Evolutionary conservation across 1,140 invertebrate genomes (phyloP).

Genomic region (Cydia fagiglandana): DNA sequence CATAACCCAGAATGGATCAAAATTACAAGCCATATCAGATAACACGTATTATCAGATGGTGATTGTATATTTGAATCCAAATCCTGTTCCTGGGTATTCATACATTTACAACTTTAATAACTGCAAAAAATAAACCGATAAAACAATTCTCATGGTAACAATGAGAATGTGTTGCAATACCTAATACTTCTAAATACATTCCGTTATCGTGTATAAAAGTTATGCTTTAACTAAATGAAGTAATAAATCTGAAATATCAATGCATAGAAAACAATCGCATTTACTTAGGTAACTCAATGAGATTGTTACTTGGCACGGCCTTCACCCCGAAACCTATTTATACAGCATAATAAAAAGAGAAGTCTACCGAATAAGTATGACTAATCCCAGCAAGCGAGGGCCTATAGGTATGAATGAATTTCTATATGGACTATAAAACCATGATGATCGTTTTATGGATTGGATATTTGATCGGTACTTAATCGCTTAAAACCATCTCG

Average conservation of each 20-base stretch:
- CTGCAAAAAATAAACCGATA: not conserved
- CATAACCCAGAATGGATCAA: not conserved
- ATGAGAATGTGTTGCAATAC: no score
- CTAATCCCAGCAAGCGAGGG: slow-evolving; percentile 37
- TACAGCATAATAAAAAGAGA: slow-evolving; percentile 38
- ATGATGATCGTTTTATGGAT: not conserved
- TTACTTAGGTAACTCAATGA: slow-evolving; percentile 28
- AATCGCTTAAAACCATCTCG: no score
- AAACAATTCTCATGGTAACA: not conserved
- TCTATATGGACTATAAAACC: not conserved
- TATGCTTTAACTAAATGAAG: not conserved
- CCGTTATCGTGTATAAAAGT: not conserved
- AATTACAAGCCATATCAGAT: not conserved
- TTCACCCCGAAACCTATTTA: slow-evolving; percentile 54
- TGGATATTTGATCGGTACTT: not conserved
- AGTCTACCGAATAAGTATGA: slow-evolving; percentile 40
- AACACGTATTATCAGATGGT: not conserved
- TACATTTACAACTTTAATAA: not conserved
- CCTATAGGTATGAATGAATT: slow-evolving; percentile 21
- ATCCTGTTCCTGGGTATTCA: not conserved
- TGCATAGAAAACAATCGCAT: slow-evolving; percentile 10
- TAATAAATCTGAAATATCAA: not conserved
- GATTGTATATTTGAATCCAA: no score
- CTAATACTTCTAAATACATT: not conserved
- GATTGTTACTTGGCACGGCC: slow-evolving; percentile 39